A percentile compares a stretch with the other conserved stretches of the same genome.
Conservation (phyloP, 2,888 invertebrate genomes). For the Zelleria hepariella region DNA sequence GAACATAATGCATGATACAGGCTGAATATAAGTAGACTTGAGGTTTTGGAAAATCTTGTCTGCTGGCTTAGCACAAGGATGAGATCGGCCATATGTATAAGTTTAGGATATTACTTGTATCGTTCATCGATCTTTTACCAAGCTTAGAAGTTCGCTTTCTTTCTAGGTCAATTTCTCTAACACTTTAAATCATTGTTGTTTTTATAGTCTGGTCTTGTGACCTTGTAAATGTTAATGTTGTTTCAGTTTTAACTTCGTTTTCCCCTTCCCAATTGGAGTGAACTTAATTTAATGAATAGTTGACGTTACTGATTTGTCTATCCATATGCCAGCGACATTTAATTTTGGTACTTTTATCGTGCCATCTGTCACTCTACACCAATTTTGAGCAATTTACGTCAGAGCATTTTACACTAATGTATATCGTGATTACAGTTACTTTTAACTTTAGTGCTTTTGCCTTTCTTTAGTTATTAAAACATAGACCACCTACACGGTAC, state of each 20-base stretch:
- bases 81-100: too few relatives aligned
- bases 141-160: neutral
- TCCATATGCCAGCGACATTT: neutral
- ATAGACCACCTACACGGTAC: neutral
- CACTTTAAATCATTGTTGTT: neutral
- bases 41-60: too few relatives aligned
- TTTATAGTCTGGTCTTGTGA: neutral
- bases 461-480: neutral
- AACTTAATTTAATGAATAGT: neutral
- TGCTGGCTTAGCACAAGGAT: too few relatives aligned
- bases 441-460: neutral
- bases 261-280: neutral
- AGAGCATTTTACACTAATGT: neutral
- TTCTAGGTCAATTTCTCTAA: conserved; percentile 1
- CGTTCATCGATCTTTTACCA: too few relatives aligned
- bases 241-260: neutral
- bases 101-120: too few relatives aligned
- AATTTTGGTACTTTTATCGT: neutral
- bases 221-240: neutral
- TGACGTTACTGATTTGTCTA: neutral
- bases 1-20: neutral
- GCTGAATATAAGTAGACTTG: too few relatives aligned
- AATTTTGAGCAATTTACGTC: neutral
- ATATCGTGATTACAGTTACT: neutral
- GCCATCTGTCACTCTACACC: neutral